A percentile compares a stretch with the other conserved stretches of the same genome.
These are phyloP conservation scores for Caenorhabditis sp. DNA, from an alignment of 2,888 invertebrate genomes.

Conservation along the genomic window DNA sequence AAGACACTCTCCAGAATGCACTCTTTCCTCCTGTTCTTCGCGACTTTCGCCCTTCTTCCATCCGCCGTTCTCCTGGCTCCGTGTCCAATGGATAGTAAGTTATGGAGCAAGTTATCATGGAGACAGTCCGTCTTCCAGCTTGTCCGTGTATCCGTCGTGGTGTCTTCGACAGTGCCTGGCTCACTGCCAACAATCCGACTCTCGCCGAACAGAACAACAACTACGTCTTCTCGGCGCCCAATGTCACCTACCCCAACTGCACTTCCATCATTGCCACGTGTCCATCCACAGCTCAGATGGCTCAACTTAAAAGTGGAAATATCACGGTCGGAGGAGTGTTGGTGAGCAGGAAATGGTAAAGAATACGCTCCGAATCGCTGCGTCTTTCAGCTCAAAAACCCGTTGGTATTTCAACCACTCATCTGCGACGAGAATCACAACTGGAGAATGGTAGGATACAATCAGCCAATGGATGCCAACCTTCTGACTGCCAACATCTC, in stretches of 20 bases:
- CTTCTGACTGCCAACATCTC: slow-evolving; percentile 11
- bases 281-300: neutral
- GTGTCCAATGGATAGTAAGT: slow-evolving; percentile 1
- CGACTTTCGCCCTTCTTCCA: neutral
- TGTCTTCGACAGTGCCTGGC: slow-evolving; percentile 6
- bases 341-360: no score
- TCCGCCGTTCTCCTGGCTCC: neutral
- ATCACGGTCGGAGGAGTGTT: neutral
- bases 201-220: neutral
- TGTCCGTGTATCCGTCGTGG: slow-evolving; percentile 23
- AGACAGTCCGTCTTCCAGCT: no score
- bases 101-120: neutral
- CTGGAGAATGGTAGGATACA: neutral
- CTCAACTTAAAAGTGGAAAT: neutral
- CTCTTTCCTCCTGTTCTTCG: neutral
- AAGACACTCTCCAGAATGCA: slow-evolving; percentile 4
- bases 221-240: neutral
- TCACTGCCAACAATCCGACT: neutral
- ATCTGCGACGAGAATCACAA: neutral
- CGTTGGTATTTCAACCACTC: neutral
- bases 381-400: slow-evolving; percentile 10
- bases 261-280: slow-evolving; percentile 14
- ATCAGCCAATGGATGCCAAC: neutral
- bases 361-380: no score
- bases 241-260: slow-evolving; percentile 28